A percentile compares a stretch with the other conserved stretches of the same genome.
These are phyloP conservation scores for Ectemnius continuus DNA, from an alignment of 2,888 invertebrate genomes.

Conservation along the genomic window DNA sequence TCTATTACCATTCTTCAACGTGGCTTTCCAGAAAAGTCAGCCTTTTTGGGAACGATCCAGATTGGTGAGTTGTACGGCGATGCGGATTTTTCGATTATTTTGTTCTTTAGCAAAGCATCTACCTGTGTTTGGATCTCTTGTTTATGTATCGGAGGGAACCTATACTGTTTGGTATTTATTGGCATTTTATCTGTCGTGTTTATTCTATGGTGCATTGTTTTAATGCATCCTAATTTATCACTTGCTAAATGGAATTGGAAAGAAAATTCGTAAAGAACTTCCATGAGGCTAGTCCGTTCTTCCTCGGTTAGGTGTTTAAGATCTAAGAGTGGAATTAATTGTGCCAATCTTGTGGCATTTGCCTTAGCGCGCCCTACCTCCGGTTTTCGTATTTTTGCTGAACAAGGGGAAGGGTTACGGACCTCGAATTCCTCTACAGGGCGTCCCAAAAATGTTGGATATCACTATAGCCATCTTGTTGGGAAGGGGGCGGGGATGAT, in stretches of 20 bases:
- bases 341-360: background rate
- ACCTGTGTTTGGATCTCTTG: background rate
- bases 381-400: background rate
- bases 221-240: background rate
- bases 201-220: background rate
- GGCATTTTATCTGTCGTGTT: background rate
- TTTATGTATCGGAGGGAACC: background rate
- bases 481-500: too few relatives aligned
- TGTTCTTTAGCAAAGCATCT: background rate
- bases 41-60: too few relatives aligned
- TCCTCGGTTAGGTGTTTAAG: background rate
- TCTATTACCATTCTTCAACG: too few relatives aligned
- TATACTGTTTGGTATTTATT: slow-evolving; percentile 1
- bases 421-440: background rate
- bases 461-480: too few relatives aligned
- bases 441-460: too few relatives aligned
- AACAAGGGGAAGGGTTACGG: background rate
- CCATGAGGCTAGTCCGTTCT: background rate
- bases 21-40: too few relatives aligned
- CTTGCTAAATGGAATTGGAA: background rate
- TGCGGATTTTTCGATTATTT: too few relatives aligned
- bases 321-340: background rate
- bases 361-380: background rate
- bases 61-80: too few relatives aligned
- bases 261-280: background rate